Evolutionary conservation across 1,140 invertebrate genomes (phyloP).

Genomic region (Sycophaga agraensis): DNA sequence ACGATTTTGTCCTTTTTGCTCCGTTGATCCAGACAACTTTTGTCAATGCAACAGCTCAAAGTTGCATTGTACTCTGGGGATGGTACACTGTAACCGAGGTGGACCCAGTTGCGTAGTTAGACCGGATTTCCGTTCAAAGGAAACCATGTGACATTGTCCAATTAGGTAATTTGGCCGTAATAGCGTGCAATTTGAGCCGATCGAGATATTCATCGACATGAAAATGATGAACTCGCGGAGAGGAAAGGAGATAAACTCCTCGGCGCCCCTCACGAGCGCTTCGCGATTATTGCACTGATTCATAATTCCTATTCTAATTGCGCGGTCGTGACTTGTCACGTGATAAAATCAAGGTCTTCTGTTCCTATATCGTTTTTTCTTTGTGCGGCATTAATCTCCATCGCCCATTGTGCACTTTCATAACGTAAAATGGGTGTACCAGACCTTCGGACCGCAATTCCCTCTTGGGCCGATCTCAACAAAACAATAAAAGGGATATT

Average conservation of each 20-base stretch:
- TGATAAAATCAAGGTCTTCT: slow-evolving; percentile 31
- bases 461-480: background rate
- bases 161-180: slow-evolving; percentile 24
- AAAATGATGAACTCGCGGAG: background rate
- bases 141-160: background rate
- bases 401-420: slow-evolving; percentile 19
- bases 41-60: too few species aligned
- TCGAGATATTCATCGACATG: background rate
- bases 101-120: too few species aligned
- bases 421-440: slow-evolving; percentile 15
- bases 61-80: too few species aligned
- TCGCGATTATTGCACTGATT: slow-evolving; percentile 9
- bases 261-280: background rate
- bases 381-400: slow-evolving; percentile 14
- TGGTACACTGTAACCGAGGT: too few species aligned
- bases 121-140: too few species aligned
- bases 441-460: slow-evolving; percentile 20
- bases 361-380: slow-evolving; percentile 13
- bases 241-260: background rate
- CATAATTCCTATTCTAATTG: slow-evolving; percentile 30
- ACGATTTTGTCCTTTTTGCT: too few species aligned
- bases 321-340: slow-evolving; percentile 27
- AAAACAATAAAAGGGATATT: slow-evolving; percentile 26
- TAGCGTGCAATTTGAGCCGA: background rate
- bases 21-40: too few species aligned